Percentiles rank a stretch among this genome's conserved stretches.
phyloP scores from a whole-genome alignment of 2,113 vertebrate species.

The Pseudolaguvia tuberculata region DNA sequence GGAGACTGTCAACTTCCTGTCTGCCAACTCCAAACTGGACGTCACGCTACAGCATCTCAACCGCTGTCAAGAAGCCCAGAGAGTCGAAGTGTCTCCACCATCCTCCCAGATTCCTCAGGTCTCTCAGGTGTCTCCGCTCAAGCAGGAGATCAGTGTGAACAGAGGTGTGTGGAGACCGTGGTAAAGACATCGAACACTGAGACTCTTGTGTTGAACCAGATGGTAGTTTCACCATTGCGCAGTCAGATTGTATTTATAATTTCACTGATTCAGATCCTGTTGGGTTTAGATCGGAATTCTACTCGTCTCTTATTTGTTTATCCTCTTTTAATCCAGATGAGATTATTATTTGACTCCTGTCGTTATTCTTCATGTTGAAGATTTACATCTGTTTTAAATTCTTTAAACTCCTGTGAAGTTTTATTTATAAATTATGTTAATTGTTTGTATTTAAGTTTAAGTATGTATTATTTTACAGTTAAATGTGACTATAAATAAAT shows the following conservation, averaged over 20 bases:
- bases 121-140: constrained; percentile 40
- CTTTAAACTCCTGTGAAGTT: constrained; percentile 45
- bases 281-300: constrained; percentile 15
- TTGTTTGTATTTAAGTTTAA: constrained; percentile 20
- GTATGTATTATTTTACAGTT: neutral
- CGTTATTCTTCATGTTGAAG: constrained; percentile 42
- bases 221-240: constrained; percentile 40
- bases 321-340: constrained; percentile 4
- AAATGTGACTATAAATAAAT: constrained; percentile 17
- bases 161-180: constrained; percentile 72
- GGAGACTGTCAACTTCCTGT: constrained; percentile 64
- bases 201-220: constrained; percentile 34
- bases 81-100: constrained; percentile 29
- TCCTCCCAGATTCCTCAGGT: constrained; percentile 25
- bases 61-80: constrained; percentile 27
- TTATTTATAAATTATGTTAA: constrained; percentile 20
- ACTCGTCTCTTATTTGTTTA: neutral
- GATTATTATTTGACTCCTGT: neutral
- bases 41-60: constrained; percentile 32
- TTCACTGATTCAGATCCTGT: constrained; percentile 1
- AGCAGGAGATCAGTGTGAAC: constrained; percentile 45
- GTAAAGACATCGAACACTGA: constrained; percentile 55
- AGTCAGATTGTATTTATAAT: constrained; percentile 19
- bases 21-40: constrained; percentile 62
- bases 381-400: constrained; percentile 7